Conservation (phyloP, 2,888 invertebrate genomes). For the Meteorus cinctellus region DNA sequence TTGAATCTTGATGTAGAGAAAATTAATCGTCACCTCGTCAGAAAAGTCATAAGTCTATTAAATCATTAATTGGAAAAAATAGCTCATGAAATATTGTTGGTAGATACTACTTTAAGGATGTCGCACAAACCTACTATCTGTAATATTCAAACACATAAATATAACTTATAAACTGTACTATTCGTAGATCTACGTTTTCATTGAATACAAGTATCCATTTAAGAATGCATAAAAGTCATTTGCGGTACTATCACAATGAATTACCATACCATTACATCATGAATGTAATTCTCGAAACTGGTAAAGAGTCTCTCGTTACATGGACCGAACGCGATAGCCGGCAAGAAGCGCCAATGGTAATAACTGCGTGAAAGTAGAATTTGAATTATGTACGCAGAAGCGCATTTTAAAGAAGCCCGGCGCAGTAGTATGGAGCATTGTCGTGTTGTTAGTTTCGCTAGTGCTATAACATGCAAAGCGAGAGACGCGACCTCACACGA, state of each 20-base stretch:
- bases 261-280: not conserved
- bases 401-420: constrained; percentile 32
- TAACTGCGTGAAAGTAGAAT: constrained; percentile 21
- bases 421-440: constrained; percentile 19
- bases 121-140: too few relatives aligned
- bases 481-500: constrained; percentile 24
- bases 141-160: too few relatives aligned
- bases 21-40: too few relatives aligned
- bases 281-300: not conserved
- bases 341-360: not conserved
- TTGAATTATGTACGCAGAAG: constrained; percentile 34
- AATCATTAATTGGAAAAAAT: too few relatives aligned
- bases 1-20: too few relatives aligned
- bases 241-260: not conserved
- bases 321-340: not conserved
- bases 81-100: too few relatives aligned
- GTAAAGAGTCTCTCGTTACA: constrained; percentile 25
- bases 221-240: constrained; percentile 4
- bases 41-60: too few relatives aligned
- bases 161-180: too few relatives aligned
- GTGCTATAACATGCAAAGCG: constrained; percentile 5
- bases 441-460: constrained; percentile 18
- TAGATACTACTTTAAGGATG: too few relatives aligned
- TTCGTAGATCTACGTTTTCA: not conserved
- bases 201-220: not conserved